phyloP scores from a whole-genome alignment of 2,888 invertebrate species.

The Rotaria socialis region DNA sequence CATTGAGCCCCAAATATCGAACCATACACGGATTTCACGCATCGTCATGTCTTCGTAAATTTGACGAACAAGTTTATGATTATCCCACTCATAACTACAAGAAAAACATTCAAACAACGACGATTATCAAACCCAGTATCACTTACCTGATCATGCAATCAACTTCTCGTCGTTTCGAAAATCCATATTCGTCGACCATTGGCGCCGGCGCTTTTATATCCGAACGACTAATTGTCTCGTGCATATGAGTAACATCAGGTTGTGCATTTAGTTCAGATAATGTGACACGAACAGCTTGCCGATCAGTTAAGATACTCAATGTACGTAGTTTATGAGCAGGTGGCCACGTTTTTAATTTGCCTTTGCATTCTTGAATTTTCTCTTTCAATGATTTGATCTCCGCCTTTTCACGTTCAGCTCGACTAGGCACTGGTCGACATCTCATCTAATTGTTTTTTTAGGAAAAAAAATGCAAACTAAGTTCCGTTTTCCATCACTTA shows the following conservation, averaged over 20 bases:
- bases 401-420: conserved; percentile 33
- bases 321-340: neutral
- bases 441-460: neutral
- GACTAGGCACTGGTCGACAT: neutral
- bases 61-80: conserved; percentile 38
- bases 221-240: conserved; percentile 38
- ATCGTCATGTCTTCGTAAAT: conserved; percentile 38
- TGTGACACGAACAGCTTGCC: conserved; percentile 26
- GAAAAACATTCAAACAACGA: neutral
- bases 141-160: conserved; percentile 40
- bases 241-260: conserved; percentile 33
- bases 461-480: neutral
- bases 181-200: conserved; percentile 40
- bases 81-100: conserved; percentile 45
- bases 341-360: conserved; percentile 43
- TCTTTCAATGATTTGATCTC: neutral
- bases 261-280: neutral
- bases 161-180: conserved; percentile 40
- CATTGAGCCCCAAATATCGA: conserved; percentile 46
- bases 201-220: conserved; percentile 11
- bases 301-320: neutral
- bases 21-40: conserved; percentile 38
- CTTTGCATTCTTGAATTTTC: conserved; percentile 43
- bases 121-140: neutral
- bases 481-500: neutral